A percentile compares a stretch with the other conserved stretches of the same genome.
Evolutionary conservation across 2,797 vertebrate genomes (phyloP).

Genomic region (Rhyacichthys aspro): DNA sequence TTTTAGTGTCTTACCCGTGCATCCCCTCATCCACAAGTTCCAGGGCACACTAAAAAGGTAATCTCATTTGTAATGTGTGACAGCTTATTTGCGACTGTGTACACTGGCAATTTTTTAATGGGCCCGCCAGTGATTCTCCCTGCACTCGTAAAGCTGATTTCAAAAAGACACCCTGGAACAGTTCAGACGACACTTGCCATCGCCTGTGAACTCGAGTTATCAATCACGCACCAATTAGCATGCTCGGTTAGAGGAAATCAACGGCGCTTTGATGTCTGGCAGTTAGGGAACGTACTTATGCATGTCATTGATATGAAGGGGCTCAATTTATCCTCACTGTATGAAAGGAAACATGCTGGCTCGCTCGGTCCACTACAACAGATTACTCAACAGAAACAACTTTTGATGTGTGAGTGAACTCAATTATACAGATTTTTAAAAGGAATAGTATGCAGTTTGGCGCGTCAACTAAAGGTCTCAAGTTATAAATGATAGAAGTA

Average conservation of each 20-base stretch:
- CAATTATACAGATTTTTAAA: not conserved
- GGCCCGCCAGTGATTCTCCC: constrained; percentile 76
- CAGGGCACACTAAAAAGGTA: constrained; percentile 81
- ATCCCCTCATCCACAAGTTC: constrained; percentile 74
- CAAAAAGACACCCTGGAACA: constrained; percentile 80
- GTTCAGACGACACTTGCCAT: constrained; percentile 77
- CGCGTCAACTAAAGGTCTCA: too few species aligned
- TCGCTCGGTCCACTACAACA: constrained; percentile 51
- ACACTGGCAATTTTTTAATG: constrained; percentile 78
- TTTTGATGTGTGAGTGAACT: constrained; percentile 20
- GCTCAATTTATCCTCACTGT: constrained; percentile 51
- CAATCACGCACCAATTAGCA: constrained; percentile 83
- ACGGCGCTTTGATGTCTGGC: constrained; percentile 68
- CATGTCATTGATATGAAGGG: constrained; percentile 66
- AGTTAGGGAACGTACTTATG: constrained; percentile 49
- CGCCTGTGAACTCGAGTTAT: constrained; percentile 77
- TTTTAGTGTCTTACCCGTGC: constrained; percentile 71
- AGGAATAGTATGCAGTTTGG: not conserved
- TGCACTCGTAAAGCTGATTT: constrained; percentile 76
- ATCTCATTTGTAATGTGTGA: constrained; percentile 88
- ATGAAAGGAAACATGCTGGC: constrained; percentile 37
- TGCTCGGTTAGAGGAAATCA: constrained; percentile 68
- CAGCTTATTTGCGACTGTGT: constrained; percentile 83
- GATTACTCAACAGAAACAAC: constrained; percentile 24
- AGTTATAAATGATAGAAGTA: too few species aligned